A percentile compares a stretch with the other conserved stretches of the same genome.
phyloP scores from a whole-genome alignment of 2,113 vertebrate species.

The Vanacampus margaritifer region DNA sequence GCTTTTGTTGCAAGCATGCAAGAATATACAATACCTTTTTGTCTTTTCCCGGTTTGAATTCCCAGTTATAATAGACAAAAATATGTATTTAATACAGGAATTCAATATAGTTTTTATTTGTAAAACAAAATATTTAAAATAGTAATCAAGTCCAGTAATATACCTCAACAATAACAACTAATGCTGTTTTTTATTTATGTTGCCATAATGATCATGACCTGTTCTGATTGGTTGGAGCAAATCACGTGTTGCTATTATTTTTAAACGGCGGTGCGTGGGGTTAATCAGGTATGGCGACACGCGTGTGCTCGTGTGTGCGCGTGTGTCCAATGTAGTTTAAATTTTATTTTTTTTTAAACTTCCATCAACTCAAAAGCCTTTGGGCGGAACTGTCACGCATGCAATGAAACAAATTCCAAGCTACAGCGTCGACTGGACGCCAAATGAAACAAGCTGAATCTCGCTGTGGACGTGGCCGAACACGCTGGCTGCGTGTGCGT shows the following conservation, averaged over 20 bases:
- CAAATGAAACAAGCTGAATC: neutral
- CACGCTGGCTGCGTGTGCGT: neutral
- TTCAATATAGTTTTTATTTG: too few species aligned
- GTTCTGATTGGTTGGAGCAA: neutral
- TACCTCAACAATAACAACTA: neutral
- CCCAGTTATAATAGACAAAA: neutral
- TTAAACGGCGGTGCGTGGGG: too few species aligned
- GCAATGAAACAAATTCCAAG: neutral
- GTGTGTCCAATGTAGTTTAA: neutral
- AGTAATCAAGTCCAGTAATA: too few species aligned
- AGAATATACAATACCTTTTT: neutral
- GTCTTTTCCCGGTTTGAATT: neutral
- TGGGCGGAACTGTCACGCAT: neutral
- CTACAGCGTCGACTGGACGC: neutral
- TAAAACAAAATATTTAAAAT: too few species aligned
- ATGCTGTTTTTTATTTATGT: too few species aligned
- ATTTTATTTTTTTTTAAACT: neutral
- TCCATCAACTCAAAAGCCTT: neutral
- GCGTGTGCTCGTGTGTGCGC: neutral
- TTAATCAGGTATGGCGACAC: neutral
- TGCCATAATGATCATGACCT: neutral
- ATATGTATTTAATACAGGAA: too few species aligned
- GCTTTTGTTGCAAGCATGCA: too few species aligned
- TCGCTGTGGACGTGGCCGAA: conserved; percentile 7
- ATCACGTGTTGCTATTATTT: neutral